Base-by-base conservation (phyloP, 2,888 invertebrate genomes). In the Argyra leucocephala region DNA sequence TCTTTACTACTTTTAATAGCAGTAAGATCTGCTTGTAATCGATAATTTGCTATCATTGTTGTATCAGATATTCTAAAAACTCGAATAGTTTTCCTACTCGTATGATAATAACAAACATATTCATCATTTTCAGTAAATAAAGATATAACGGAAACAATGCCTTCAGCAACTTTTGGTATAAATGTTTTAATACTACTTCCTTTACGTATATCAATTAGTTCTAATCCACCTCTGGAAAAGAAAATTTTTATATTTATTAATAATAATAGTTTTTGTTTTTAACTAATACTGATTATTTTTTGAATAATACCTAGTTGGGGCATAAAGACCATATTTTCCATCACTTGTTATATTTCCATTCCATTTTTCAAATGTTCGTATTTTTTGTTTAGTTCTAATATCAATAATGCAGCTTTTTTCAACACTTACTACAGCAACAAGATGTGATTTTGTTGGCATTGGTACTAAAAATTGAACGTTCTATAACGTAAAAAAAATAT, bases 81-180 rank as follows among this genome's bases (percentile, higher is more conserved):
- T 67, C 97, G 84, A 65, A 98, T 83, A 0, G 97, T 97, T 79
- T 96, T 93, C 73, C 91, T 86, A 0, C 97, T 97, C 70, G 95
- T 93, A 76, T 98, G 97, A 74, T 98, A 98, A 76, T 98, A 98
- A 63, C 97, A 85, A 2, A 97, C 97, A 73, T 98, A 96, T 73
- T 93, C 89, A 72, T 97, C 95, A 2, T 90, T 93, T 69, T 91
- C 89, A 67, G 94, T 96, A 78, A 98, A 98, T 82, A 91, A 87
- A 67, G 94, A 93, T 69, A 95, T 93, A 22, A 97, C 94, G 2
- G 93, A 93, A 78, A 97, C 97, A 0, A 98, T 97, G 0, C 98
- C 98, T 78, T 98, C 97, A 0, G 97, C 96, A 0, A 97, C 90
- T 76, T 92, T 87, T 7, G 93, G 93, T 69, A 98, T 96, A 69